Evolutionary conservation across 2,113 vertebrate species (phyloP), one percentile per base, ranked within the genome.

Genomic region (Dromas ardeola): DNA sequence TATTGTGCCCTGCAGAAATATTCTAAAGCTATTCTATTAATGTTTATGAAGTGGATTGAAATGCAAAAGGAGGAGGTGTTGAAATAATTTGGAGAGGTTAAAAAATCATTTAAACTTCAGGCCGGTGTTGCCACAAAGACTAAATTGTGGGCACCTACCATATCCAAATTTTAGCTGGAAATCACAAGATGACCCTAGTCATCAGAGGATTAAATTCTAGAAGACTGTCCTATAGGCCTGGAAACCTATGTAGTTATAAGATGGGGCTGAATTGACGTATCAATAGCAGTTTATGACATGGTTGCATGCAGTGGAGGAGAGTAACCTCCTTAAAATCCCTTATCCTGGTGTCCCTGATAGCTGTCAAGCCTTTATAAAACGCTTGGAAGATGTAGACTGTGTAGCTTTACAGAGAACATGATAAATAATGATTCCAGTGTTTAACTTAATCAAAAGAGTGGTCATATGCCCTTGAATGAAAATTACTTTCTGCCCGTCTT

Each of bases 381-480:
- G 30, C 77, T 94, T 62, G 55, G 36, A 90, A 93, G 81, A 76
- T 77, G 70, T 13, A 89, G 53, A 58, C 43, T 66, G 15, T 76
- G 56, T 72, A 79, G 36, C 49, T 65, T 93, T 79, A 76, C 49
- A 52, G 30, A 84, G 74, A 90, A 61, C 47, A 27, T 59, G 58
- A 83, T 73, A 59, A 90, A 38, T 81, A 89, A 81, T 61, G 56
- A 88, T 81, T 88, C 81, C 70, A 65, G 43, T 61, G 26, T 86
- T 92, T 71, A 95, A 86, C 81, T 89, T 89, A 78, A 95, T 86
- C 77, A 90, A 63, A 91, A 88, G 81, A 70, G 32, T 47, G 20
- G 30, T 82, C 74, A 32, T 82, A 40, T 73, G 67, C 70, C 85
- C 94, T 80, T 70, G 88, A 83, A 63, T 53, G 42, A 92, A 94